Evolutionary conservation across 2,888 invertebrate species (phyloP).

Genomic region (Yponomeuta plumbellus): DNA sequence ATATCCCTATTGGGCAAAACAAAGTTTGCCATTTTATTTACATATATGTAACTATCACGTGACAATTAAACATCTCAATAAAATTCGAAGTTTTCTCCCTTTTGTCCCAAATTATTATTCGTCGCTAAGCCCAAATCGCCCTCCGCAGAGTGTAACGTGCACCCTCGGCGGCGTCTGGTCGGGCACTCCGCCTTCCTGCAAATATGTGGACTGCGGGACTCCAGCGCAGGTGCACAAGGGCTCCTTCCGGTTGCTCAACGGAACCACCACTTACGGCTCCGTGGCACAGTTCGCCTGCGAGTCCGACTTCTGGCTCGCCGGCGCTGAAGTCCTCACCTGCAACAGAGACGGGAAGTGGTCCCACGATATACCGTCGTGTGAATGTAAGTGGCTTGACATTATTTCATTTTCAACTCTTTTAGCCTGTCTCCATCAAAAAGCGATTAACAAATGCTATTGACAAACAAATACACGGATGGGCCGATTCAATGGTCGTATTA

Average conservation of each 20-base stretch:
- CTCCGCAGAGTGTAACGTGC: conserved; percentile 85
- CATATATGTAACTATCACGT: no score
- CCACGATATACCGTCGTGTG: conserved; percentile 89
- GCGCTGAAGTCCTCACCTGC: conserved; percentile 83
- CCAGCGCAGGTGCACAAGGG: conserved; percentile 88
- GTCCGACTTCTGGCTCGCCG: conserved; percentile 89
- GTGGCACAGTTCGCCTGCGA: conserved; percentile 87
- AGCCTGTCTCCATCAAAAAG: no score
- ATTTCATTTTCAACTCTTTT: no score
- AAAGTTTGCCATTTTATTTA: no score
- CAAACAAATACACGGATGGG: no score
- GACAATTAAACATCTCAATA: no score
- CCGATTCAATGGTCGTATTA: no score
- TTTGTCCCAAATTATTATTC: not conserved
- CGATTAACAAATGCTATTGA: no score
- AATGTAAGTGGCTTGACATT: conserved; percentile 77
- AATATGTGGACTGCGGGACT: conserved; percentile 91
- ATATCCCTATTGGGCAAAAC: no score
- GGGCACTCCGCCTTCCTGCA: conserved; percentile 85
- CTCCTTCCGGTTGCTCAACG: conserved; percentile 82
- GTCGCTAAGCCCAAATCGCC: not conserved
- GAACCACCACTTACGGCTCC: conserved; percentile 88
- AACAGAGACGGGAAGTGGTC: conserved; percentile 92
- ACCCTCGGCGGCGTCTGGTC: conserved; percentile 92
- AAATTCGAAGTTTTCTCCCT: no score